Percentiles rank a stretch among this genome's conserved stretches.
Evolutionary conservation across 2,888 invertebrate species (phyloP).

Genomic region (Agrochola lota): DNA sequence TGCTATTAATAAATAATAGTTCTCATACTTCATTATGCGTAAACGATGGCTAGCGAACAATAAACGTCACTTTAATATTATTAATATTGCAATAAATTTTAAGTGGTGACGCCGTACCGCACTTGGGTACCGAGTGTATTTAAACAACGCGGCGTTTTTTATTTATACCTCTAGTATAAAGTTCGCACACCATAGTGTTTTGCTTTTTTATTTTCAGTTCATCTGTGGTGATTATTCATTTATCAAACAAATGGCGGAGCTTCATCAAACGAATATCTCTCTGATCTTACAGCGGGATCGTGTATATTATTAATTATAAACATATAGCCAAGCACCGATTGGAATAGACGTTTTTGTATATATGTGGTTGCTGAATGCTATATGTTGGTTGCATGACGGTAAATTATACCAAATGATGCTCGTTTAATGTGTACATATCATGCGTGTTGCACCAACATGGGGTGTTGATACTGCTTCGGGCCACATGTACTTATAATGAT

Average conservation of each 20-base stretch:
- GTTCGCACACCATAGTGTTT: conserved; percentile 77
- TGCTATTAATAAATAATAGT: conserved; percentile 39
- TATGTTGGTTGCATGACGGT: conserved; percentile 39
- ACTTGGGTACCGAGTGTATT: conserved; percentile 72
- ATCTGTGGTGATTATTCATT: conserved; percentile 80
- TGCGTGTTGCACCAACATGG: conserved; percentile 61
- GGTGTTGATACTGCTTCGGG: conserved; percentile 65
- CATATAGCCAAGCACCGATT: conserved; percentile 56
- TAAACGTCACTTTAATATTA: conserved; percentile 78
- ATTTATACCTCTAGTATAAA: conserved; percentile 78
- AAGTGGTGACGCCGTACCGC: conserved; percentile 73
- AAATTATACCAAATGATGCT: conserved; percentile 53
- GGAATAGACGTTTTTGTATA: conserved; percentile 53
- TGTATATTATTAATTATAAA: conserved; percentile 77
- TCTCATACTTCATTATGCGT: conserved; percentile 48
- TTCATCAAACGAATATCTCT: conserved; percentile 83
- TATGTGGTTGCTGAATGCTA: conserved; percentile 33
- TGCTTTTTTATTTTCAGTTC: conserved; percentile 74
- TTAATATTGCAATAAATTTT: conserved; percentile 77
- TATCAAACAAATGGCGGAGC: conserved; percentile 83
- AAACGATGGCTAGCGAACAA: conserved; percentile 67
- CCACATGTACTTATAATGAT: conserved; percentile 66
- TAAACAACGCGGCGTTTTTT: conserved; percentile 75
- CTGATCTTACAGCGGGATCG: conserved; percentile 69
- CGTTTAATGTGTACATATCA: conserved; percentile 54